Percentiles rank a stretch among this genome's conserved stretches.
Conservation (phyloP, 2,797 vertebrate genomes). For the Numenius phaeopus region DNA sequence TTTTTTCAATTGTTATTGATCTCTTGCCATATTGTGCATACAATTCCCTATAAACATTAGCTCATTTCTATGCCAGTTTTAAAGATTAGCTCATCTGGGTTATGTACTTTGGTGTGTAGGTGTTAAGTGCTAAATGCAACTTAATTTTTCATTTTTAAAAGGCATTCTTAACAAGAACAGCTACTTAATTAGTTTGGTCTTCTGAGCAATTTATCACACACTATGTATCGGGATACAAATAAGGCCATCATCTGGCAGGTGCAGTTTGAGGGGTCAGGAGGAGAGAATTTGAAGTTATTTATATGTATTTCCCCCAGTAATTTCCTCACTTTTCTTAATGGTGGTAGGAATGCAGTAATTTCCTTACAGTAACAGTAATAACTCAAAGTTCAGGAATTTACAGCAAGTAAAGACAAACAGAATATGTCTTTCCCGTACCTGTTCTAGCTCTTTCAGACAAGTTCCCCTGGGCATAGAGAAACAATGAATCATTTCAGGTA, state of each 20-base stretch:
- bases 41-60: conserved; percentile 75
- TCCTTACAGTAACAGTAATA: not conserved
- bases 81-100: conserved; percentile 75
- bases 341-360: not conserved
- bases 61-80: conserved; percentile 69
- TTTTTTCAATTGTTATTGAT: conserved; percentile 58
- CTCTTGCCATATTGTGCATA: conserved; percentile 71
- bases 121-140: conserved; percentile 73
- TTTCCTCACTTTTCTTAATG: not conserved
- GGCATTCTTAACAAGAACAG: conserved; percentile 24
- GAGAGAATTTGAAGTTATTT: not conserved
- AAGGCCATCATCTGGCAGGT: not conserved
- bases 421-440: not conserved
- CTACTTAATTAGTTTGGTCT: conserved; percentile 63
- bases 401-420: not conserved
- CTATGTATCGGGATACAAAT: not conserved
- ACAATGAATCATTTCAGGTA: not conserved
- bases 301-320: not conserved
- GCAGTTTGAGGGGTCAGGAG: not conserved
- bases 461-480: not conserved
- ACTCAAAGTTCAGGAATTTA: not conserved
- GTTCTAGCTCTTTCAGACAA: not conserved
- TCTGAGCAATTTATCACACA: not conserved
- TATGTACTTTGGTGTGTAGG: conserved; percentile 67
- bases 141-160: conserved; percentile 71